Conservation (phyloP, 2,113 vertebrate genomes). For the Melierax canorus region DNA sequence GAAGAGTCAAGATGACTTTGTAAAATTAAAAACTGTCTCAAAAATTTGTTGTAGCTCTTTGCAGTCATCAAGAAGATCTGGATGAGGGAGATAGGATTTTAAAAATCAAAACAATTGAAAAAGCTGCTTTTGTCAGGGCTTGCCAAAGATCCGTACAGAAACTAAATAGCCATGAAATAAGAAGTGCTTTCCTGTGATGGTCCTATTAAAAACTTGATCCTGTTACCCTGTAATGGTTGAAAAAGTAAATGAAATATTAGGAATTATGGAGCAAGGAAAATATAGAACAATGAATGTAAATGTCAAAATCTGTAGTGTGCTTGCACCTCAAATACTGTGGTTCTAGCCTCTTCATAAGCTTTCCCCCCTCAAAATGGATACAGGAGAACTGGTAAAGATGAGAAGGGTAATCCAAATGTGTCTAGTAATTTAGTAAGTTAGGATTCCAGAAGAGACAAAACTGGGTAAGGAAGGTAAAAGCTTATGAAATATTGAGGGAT, state of each 20-base stretch:
- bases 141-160: not conserved
- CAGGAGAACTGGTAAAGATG: not conserved
- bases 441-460: not conserved
- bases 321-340: not conserved
- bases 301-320: not conserved
- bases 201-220: not conserved
- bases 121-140: not conserved
- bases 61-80: not conserved
- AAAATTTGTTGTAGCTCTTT: not conserved
- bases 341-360: not conserved
- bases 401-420: not conserved
- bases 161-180: not conserved
- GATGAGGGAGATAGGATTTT: not conserved
- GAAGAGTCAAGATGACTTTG: not conserved
- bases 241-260: not conserved
- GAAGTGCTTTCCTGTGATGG: not conserved
- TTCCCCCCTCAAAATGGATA: not conserved
- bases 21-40: not conserved
- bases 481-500: not conserved
- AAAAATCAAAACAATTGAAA: not conserved
- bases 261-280: not conserved
- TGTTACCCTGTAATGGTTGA: not conserved
- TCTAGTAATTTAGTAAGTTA: not conserved
- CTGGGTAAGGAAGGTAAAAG: not conserved
- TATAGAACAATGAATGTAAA: not conserved